Base-by-base conservation (phyloP, 2,888 invertebrate genomes). In the Cartodere bifasciata region DNA sequence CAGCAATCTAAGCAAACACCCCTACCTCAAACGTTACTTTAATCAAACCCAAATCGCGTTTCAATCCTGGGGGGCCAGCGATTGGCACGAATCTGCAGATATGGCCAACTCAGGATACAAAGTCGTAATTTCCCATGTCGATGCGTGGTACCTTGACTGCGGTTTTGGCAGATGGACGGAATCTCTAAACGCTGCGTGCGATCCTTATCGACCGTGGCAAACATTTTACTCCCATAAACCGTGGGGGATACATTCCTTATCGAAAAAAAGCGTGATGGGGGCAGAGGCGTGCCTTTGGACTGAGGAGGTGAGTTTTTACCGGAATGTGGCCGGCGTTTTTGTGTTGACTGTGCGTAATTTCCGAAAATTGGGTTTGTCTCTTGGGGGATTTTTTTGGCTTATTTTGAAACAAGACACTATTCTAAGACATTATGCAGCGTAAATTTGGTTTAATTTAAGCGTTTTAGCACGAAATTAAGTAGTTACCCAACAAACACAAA, bases 111-210 rank as follows among this genome's bases (percentile, higher is more conserved):
- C 77, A 32, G 86, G 85, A 2, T 86, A 75, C 58, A 71, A 76
- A 33, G 65, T 84, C 29, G 75, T 88, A 32, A 60, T 86, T 34
- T 85, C 85, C 10, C 86, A 87, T 58, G 85, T 85, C 31, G 86
- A 87, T 54, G 83, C 84, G 3, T 84, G 84, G 83, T 87, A 86
- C 59, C 65, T 87, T 42, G 86, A 87, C 56, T 87, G 86, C 52
- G 87, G 87, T 2, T 85, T 82, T 54, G 85, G 84, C 1, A 76
- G 76, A 40, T 87, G 87, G 87, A 67, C 85, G 13, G 79, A 83
- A 50, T 75, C 74, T 15, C 82, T 83, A 2, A 83, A 83, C 44
- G 85, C 83, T 2, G 83, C 86, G 45, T 88, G 87, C 55, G 82
- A 85, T 12, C 86, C 86, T 5, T 88, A 87, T 58, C 72, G 81